These are phyloP conservation scores for Oxyteleia sp. DNA, from an alignment of 2,888 invertebrate genomes.

Conservation along the genomic window DNA sequence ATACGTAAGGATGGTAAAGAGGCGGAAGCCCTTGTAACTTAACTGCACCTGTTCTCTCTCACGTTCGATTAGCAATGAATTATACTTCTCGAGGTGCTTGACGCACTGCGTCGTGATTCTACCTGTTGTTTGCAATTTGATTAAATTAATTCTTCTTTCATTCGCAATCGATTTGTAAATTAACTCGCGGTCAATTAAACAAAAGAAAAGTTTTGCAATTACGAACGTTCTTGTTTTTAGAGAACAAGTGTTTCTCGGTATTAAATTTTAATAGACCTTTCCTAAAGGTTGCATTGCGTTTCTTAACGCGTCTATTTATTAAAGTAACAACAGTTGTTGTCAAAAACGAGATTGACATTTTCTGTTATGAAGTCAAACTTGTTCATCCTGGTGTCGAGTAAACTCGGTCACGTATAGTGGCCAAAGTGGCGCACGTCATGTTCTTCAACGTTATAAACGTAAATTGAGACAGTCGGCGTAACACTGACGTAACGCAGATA, in stretches of 20 bases:
- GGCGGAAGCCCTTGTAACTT: slow-evolving; percentile 75
- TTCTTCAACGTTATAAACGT: slow-evolving; percentile 36
- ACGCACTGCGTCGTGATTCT: slow-evolving; percentile 74
- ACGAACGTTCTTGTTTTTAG: not conserved
- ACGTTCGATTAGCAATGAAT: slow-evolving; percentile 81
- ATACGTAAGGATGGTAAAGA: slow-evolving; percentile 71
- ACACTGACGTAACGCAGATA: slow-evolving; percentile 47
- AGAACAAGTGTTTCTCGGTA: not conserved
- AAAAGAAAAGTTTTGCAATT: not conserved
- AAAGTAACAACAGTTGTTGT: not conserved
- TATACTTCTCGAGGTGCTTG: slow-evolving; percentile 75
- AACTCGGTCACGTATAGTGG: slow-evolving; percentile 27
- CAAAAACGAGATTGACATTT: slow-evolving; percentile 24
- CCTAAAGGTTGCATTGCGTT: not conserved
- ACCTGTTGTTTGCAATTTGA: slow-evolving; percentile 75
- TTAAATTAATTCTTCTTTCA: slow-evolving; percentile 28
- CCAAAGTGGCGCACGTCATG: slow-evolving; percentile 36
- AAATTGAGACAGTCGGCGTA: slow-evolving; percentile 55
- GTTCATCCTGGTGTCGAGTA: slow-evolving; percentile 22
- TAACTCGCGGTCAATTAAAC: slow-evolving; percentile 12
- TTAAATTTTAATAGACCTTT: no score
- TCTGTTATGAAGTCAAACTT: slow-evolving; percentile 25
- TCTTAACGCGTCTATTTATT: not conserved
- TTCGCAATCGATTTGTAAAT: not conserved
- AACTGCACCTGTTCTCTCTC: slow-evolving; percentile 78